A percentile compares a stretch with the other conserved stretches of the same genome.
These are phyloP conservation scores for Brachyistius frenatus DNA, from an alignment of 2,113 vertebrate species.

Conservation along the genomic window DNA sequence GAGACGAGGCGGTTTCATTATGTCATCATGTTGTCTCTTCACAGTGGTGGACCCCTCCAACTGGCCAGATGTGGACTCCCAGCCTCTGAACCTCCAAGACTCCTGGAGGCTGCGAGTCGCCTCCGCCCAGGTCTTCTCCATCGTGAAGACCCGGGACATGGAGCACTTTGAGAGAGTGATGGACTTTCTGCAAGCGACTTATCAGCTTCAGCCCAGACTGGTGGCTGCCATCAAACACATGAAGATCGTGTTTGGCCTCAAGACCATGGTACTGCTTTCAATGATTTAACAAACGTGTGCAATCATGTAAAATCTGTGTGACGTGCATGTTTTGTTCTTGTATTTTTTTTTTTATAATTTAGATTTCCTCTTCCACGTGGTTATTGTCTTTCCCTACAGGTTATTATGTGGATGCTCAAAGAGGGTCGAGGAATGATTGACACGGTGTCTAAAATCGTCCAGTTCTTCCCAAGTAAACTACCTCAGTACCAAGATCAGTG, in stretches of 20 bases:
- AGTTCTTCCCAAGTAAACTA: slow-evolving; percentile 77
- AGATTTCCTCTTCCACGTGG: background rate
- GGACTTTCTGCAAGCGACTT: slow-evolving; percentile 72
- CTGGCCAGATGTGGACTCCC: slow-evolving; percentile 68
- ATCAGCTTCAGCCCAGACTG: slow-evolving; percentile 75
- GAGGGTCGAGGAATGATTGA: slow-evolving; percentile 54
- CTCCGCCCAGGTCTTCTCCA: slow-evolving; percentile 67
- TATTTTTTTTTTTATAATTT: too few relatives aligned
- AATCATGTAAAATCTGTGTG: background rate
- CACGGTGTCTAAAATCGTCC: slow-evolving; percentile 66
- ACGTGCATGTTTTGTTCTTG: too few relatives aligned
- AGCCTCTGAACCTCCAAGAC: slow-evolving; percentile 68
- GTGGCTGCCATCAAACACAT: slow-evolving; percentile 83
- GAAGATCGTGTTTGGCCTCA: slow-evolving; percentile 85
- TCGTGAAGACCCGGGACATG: slow-evolving; percentile 74
- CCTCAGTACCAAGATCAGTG: slow-evolving; percentile 77
- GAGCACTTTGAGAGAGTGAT: slow-evolving; percentile 72
- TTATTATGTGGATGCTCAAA: slow-evolving; percentile 82
- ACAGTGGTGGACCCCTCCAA: slow-evolving; percentile 63
- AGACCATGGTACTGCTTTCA: slow-evolving; percentile 77
- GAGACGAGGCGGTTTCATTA: too few relatives aligned
- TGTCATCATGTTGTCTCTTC: background rate
- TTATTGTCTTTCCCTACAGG: slow-evolving; percentile 53
- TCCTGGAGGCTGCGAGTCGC: slow-evolving; percentile 71
- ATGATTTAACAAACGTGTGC: background rate